Conservation (phyloP, 2,113 vertebrate species). For the Myotis davidii region DNA sequence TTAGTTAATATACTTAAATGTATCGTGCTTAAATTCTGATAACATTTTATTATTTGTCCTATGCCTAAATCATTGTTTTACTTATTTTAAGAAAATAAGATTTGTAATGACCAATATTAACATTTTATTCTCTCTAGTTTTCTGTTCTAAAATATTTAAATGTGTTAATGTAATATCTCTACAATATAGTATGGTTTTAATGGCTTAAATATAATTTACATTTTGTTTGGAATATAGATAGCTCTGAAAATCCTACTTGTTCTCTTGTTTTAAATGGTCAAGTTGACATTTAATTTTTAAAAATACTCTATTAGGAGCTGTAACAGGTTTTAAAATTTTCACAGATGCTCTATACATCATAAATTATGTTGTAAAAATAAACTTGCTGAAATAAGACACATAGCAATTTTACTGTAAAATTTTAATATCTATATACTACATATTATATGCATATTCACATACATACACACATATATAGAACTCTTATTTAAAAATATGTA, state of each 20-base stretch:
- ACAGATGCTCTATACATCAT: slow-evolving; percentile 45
- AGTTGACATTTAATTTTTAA: slow-evolving; percentile 55
- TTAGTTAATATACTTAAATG: slow-evolving; percentile 51
- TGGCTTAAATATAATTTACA: slow-evolving; percentile 44
- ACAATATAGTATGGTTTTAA: background rate
- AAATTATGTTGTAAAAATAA: slow-evolving; percentile 54
- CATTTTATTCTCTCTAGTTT: slow-evolving; percentile 47
- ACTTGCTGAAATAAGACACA: slow-evolving; percentile 59
- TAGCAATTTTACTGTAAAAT: slow-evolving; percentile 38
- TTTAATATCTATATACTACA: background rate
- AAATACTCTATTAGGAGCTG: slow-evolving; percentile 52
- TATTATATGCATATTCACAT: background rate
- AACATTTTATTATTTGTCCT: slow-evolving; percentile 26
- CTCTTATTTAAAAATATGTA: slow-evolving; percentile 53
- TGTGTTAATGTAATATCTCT: background rate
- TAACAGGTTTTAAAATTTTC: slow-evolving; percentile 62
- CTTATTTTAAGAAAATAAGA: slow-evolving; percentile 56
- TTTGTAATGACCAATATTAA: slow-evolving; percentile 41
- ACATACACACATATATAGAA: background rate
- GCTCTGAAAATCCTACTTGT: background rate
- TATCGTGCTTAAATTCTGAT: slow-evolving; percentile 33
- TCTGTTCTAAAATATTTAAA: background rate
- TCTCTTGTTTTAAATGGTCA: slow-evolving; percentile 45
- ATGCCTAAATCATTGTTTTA: slow-evolving; percentile 37
- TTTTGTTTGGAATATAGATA: slow-evolving; percentile 54